Base-by-base conservation (phyloP, 2,113 vertebrate genomes). In the Corythaixoides concolor region DNA sequence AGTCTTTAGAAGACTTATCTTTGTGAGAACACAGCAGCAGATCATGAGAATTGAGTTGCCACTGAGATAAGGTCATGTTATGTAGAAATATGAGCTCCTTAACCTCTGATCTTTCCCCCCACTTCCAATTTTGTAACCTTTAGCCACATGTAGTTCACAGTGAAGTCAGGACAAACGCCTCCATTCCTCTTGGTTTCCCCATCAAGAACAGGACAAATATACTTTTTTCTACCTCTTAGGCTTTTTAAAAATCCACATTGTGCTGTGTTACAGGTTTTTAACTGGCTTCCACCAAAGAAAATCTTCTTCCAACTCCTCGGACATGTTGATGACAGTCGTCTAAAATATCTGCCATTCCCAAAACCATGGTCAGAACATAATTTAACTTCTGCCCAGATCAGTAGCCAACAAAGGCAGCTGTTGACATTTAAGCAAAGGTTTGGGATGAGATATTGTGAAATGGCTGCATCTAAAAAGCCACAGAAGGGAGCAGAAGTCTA, bases 41-140 rank as follows among this genome's bases (percentile, higher is more conserved):
- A 77, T 33, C 90, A 74, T 94, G 97, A 88, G 95, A 97, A 96
- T n/a, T 32, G 35, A 55, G 83, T 62, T 88, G 84, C 80, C 93
- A 77, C 80, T 15, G 20, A 88, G 90, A 66, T 88, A 77, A 88
- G 94, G 95, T 95, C 96, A 55, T 20, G 66, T 30, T 75, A 35
- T 69, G 90, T 35, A 87, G 97, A 97, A 97, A 97, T 82, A 93
- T 12, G 96, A 98, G 95, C 90, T 94, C 73, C 89, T 78, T 89
- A 28, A 97, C 95, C 97, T 97, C 93, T 97, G 96, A 81, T 92
- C 96, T 88, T 91, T 73, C 58, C 77, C 77, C 64, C 90, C 19
- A 75, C 17, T 89, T 37, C 87, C 92, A 94, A 68, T 83, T 79
- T 55, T 35, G 70, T 49, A 67, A 58, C 68, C 68, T 75, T 80